Base-by-base conservation (phyloP, 2,113 vertebrate species). In the Hippopotamus amphibius region DNA sequence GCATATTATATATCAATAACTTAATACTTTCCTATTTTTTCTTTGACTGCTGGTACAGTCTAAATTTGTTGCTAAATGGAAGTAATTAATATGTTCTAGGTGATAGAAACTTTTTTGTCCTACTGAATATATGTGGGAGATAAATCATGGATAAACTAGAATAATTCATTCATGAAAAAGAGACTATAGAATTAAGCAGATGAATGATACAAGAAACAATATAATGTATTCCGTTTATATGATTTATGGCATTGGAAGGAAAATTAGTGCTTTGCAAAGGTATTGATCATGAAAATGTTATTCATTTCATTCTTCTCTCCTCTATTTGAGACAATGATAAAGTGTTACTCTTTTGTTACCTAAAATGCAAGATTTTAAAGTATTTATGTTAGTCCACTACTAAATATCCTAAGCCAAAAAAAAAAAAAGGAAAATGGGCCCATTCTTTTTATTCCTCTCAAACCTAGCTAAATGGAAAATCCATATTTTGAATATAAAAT, bases 211-310 rank as follows among this genome's bases (percentile, higher is more conserved):
- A 50, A 50, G 26, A 30, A 55, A 50, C 1, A 81, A 17, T 37
- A 74, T 46, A 97, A 57, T 86, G 7, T 6, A 33, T 91, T 94
- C n/a, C 86, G 12, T 88, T 98, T 95, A 82, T 48, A 69, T 95
- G 93, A 97, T 95, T 97, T 90, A 97, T 74, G 61, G 19, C 22
- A 14, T 86, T 82, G 93, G 55, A 96, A 95, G 21, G 17, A 79
- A 94, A 97, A 91, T 94, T 94, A 74, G 21, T 72, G 89, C 82
- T 93, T 79, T 90, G 24, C 43, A 93, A 88, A 88, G 26, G 6
- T 91, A 91, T 88, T 85, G 71, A 93, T 98, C 63, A 82, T 85
- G n/a, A 61, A 96, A 97, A 93, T 15, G 9, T 97, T 88, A 93
- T 93, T 7, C 10, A 48, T 72, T 95, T 96, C 81, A 37, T 50